phyloP scores from a whole-genome alignment of 2,797 vertebrate species.

The Pagetopsis macropterus region DNA sequence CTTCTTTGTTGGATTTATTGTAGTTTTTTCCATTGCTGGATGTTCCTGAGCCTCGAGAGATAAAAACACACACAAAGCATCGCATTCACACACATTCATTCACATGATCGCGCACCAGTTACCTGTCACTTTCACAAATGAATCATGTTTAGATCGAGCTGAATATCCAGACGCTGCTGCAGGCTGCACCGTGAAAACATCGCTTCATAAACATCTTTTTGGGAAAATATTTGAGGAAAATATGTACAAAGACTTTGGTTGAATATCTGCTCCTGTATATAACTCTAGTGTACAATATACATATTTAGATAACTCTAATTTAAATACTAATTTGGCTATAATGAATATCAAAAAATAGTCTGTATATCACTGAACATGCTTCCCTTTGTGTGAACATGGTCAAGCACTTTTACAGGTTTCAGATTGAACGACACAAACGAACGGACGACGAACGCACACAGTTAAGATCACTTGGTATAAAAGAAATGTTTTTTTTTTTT shows the following conservation, averaged over 20 bases:
- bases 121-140: too few relatives aligned
- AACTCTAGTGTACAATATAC: slow-evolving; percentile 73
- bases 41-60: too few relatives aligned
- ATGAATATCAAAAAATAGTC: slow-evolving; percentile 63
- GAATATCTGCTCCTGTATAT: slow-evolving; percentile 54
- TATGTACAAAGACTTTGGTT: slow-evolving; percentile 76
- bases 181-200: slow-evolving; percentile 3
- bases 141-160: too few relatives aligned
- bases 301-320: slow-evolving; percentile 70
- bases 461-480: slow-evolving; percentile 39
- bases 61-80: too few relatives aligned
- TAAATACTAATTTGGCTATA: slow-evolving; percentile 78
- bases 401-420: slow-evolving; percentile 28
- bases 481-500: slow-evolving; percentile 41
- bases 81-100: too few relatives aligned
- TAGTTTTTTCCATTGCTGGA: not conserved
- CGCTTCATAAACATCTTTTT: slow-evolving; percentile 18
- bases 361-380: slow-evolving; percentile 38
- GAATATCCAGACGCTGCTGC: slow-evolving; percentile 25
- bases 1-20: too few relatives aligned
- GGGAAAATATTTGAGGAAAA: slow-evolving; percentile 47
- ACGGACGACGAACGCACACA: slow-evolving; percentile 7
- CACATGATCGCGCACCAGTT: too few relatives aligned
- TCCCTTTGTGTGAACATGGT: slow-evolving; percentile 58
- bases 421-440: slow-evolving; percentile 19